Conservation (phyloP, 2,113 vertebrate species). For the Mesocricetus auratus region DNA sequence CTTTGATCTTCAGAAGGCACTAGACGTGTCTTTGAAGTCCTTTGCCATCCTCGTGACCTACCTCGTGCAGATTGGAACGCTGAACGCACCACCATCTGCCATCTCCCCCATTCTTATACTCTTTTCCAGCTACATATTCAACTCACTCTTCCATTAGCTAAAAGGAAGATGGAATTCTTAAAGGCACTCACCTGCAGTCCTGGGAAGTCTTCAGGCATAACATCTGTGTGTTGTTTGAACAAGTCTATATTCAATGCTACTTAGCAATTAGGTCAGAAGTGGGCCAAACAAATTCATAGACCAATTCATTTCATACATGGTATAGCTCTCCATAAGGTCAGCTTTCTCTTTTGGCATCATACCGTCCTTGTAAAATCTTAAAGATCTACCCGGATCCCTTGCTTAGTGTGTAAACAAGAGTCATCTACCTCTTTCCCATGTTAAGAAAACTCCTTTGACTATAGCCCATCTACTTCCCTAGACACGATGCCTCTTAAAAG, state of each 20-base stretch:
- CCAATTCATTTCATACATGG: constrained; percentile 3
- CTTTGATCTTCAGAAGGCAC: constrained; percentile 68
- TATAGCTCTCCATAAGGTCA: not conserved
- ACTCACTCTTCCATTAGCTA: constrained; percentile 22
- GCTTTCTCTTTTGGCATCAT: not conserved
- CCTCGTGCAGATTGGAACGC: constrained; percentile 45
- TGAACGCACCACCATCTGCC: not conserved
- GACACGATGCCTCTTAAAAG: not conserved
- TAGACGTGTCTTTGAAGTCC: constrained; percentile 43
- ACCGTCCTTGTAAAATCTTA: constrained; percentile 5
- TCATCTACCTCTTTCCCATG: not conserved
- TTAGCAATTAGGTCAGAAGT: not conserved
- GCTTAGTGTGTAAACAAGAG: not conserved
- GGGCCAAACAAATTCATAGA: constrained; percentile 36
- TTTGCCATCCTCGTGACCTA: constrained; percentile 28
- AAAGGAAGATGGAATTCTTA: not conserved
- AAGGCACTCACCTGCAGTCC: not conserved
- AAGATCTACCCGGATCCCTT: constrained; percentile 48
- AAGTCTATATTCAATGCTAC: not conserved
- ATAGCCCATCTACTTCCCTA: not conserved
- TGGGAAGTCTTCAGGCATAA: not conserved
- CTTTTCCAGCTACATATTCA: not conserved
- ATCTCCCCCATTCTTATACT: not conserved
- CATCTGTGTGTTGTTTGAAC: no score
- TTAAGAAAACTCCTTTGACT: constrained; percentile 12